phyloP scores from a whole-genome alignment of 1,140 invertebrate species.

The Conus betulinus region DNA sequence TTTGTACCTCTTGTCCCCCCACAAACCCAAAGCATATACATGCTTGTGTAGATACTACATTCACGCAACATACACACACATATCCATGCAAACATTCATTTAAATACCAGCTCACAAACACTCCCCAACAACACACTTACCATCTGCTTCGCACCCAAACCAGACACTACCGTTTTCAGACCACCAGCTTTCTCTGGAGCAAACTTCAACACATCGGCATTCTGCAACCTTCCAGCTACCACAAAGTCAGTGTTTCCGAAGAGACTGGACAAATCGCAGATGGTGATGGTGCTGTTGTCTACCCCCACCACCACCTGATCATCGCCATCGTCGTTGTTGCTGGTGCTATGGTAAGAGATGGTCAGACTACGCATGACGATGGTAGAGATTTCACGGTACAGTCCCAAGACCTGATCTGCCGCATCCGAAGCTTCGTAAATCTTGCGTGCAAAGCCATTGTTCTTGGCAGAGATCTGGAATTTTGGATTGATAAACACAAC shows the following conservation, averaged over 20 bases:
- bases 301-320: conserved; percentile 75
- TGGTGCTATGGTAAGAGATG: conserved; percentile 78
- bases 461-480: conserved; percentile 80
- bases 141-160: background rate
- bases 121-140: background rate
- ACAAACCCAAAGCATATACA: background rate
- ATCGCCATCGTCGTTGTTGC: conserved; percentile 1
- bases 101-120: background rate
- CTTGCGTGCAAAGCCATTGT: conserved; percentile 82
- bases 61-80: background rate
- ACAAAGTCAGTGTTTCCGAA: conserved; percentile 59
- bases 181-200: background rate
- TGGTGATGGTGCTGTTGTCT: conserved; percentile 58
- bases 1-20: background rate
- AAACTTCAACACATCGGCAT: conserved; percentile 42
- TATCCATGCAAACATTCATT: background rate
- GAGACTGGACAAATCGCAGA: conserved; percentile 42
- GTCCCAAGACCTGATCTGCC: conserved; percentile 82
- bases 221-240: conserved; percentile 50
- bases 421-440: conserved; percentile 85
- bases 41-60: too few relatives aligned
- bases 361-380: conserved; percentile 82
- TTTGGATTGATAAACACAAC: too few relatives aligned
- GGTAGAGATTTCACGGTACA: conserved; percentile 84
- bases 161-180: background rate